phyloP scores from a whole-genome alignment of 2,888 invertebrate species.

The Octonoba sinensis region DNA sequence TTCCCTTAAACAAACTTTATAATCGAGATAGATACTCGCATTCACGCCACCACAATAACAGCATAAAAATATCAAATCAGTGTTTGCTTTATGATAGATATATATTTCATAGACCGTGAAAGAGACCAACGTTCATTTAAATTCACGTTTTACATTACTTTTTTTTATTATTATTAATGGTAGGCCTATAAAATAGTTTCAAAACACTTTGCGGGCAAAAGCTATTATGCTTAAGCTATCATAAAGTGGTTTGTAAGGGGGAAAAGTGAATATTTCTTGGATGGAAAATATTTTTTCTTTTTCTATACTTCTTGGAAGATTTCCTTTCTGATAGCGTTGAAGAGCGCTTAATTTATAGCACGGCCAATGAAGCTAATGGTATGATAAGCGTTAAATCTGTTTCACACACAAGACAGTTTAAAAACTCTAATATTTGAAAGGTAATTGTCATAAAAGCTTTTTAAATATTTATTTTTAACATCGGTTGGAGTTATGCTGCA shows the following conservation, averaged over 20 bases:
- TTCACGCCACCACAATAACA: conserved; percentile 53
- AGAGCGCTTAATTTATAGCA: too few species aligned
- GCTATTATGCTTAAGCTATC: neutral
- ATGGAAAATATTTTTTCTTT: too few species aligned
- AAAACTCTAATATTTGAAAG: too few species aligned
- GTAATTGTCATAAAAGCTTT: too few species aligned
- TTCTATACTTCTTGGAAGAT: too few species aligned
- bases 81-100: conserved; percentile 46
- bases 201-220: neutral
- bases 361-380: too few species aligned
- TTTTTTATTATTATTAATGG: conserved; percentile 38
- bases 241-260: neutral
- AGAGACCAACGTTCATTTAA: conserved; percentile 41
- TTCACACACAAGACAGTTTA: too few species aligned
- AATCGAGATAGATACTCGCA: conserved; percentile 59
- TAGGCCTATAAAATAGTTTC: conserved; percentile 49
- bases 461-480: too few species aligned
- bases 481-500: too few species aligned
- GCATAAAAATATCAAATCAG: conserved; percentile 52
- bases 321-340: too few species aligned
- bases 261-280: too few species aligned
- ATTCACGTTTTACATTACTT: conserved; percentile 32
- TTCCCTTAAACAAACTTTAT: conserved; percentile 59
- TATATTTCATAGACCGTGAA: conserved; percentile 38
- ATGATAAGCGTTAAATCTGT: too few species aligned